Conservation (phyloP, 2,888 invertebrate genomes). For the Hetaerina titia region DNA sequence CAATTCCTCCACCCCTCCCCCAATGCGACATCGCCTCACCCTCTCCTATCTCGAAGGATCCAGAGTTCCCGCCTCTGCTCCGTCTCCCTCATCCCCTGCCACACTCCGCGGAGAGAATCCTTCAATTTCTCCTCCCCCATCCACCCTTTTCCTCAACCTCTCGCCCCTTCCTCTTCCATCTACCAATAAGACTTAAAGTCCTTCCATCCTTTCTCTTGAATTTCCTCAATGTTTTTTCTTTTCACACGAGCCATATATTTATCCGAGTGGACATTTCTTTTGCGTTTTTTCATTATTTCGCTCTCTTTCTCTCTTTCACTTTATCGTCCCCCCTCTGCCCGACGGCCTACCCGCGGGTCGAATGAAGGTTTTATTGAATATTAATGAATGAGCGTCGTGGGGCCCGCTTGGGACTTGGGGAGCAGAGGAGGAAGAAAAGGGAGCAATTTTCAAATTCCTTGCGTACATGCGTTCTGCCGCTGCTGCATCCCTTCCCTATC, state of each 20-base stretch:
- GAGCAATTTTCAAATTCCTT: background rate
- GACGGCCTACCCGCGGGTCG: background rate
- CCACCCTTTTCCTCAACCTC: slow-evolving; percentile 67
- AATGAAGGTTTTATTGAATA: slow-evolving; percentile 14
- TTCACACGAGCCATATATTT: background rate
- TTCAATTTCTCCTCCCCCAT: background rate
- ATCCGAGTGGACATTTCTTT: slow-evolving; percentile 28
- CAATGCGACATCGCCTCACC: slow-evolving; percentile 49
- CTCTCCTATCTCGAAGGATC: slow-evolving; percentile 43
- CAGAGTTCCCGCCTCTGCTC: background rate
- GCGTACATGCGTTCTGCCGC: background rate
- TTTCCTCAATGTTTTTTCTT: background rate
- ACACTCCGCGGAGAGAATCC: background rate
- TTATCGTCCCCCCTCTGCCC: background rate
- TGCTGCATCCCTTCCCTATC: background rate
- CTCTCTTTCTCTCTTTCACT: background rate
- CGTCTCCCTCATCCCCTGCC: background rate
- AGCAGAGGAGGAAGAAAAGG: background rate
- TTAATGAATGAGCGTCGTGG: background rate
- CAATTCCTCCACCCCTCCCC: background rate
- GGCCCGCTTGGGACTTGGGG: background rate
- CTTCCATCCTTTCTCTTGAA: background rate
- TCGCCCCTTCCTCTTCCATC: slow-evolving; percentile 57
- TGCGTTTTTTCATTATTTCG: background rate
- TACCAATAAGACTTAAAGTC: slow-evolving; percentile 7